Evolutionary conservation across 2,888 invertebrate species (phyloP), one percentile per base, ranked within the genome.

Genomic region (Lamellibrachia satsuma): DNA sequence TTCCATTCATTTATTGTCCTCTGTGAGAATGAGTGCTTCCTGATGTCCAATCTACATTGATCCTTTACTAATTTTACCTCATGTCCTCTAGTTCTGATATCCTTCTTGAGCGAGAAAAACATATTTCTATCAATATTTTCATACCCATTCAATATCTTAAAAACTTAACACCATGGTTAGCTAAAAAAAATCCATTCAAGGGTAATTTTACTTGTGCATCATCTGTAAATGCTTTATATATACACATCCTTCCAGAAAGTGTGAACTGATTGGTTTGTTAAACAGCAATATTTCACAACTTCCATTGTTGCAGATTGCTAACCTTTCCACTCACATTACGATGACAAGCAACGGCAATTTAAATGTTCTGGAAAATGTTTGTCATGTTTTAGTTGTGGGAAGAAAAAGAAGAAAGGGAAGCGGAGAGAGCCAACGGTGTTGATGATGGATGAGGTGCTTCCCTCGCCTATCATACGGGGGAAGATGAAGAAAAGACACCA

Each of bases 361-460:
- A 15, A 15, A 55, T 60, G 39, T 39, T 39, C 39, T 39, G 39
- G 39, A 39, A 60, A 60, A 3, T 60, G 22, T 15, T 22, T 75
- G 3, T 22, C 3, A 11, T 15, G 75, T 75, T 75, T 15, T 75
- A 75, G 75, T 15, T n/a, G 22, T 75, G 22, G 22, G n/a, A 75
- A 75, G 22, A 75, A 39, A 39, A 39, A 75, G 75, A 75, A 75
- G 75, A 75, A 75, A 75, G 75, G 75, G 75, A 75, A 75, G 22
- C 75, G 75, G 75, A 75, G 75, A 75, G 75, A 75, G 75, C 75
- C 75, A 6, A 75, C 75, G 0, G 75, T 75, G 75, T 22, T 75
- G 75, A 75, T 75, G 75, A 75, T 75, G 75, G 75, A 75, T n/a
- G 75, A 75, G 75, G 75, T 75, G 15, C 75, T 75, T 11, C 75